These are phyloP conservation scores for Dysdera silvatica DNA, from an alignment of 1,140 invertebrate genomes.

Conservation along the genomic window DNA sequence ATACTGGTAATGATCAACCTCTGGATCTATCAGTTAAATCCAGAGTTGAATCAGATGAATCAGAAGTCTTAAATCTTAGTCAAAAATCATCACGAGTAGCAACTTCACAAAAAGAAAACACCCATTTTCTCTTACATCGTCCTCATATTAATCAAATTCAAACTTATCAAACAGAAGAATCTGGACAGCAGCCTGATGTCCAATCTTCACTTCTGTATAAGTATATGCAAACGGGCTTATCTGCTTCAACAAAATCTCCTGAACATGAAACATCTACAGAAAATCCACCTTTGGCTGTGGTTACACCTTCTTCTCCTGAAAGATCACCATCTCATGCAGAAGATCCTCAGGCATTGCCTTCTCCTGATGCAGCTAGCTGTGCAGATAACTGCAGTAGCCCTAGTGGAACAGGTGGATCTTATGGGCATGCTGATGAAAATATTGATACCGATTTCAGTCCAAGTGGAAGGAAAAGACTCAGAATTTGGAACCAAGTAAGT, in stretches of 20 bases:
- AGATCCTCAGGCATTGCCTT: conserved; percentile 13
- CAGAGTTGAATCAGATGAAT: conserved; percentile 24
- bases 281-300: conserved; percentile 2
- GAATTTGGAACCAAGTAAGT: conserved; percentile 10
- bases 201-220: conserved; percentile 26
- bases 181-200: too few species aligned
- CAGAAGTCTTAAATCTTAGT: conserved; percentile 57
- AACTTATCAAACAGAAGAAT: background rate
- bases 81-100: conserved; percentile 58
- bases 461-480: background rate
- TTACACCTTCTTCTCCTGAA: conserved; percentile 11
- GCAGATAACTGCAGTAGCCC: conserved; percentile 22
- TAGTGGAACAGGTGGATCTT: conserved; percentile 20
- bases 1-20: conserved; percentile 27
- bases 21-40: conserved; percentile 36
- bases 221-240: conserved; percentile 22
- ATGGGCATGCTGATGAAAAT: conserved; percentile 15
- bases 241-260: background rate
- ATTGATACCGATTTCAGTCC: conserved; percentile 15
- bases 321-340: background rate
- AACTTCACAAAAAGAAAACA: conserved; percentile 41
- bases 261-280: too few species aligned
- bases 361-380: conserved; percentile 12
- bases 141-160: background rate
- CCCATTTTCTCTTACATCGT: background rate